Percentiles rank a stretch among this genome's conserved stretches.
These are phyloP conservation scores for Plebejus argus DNA, from an alignment of 2,888 invertebrate genomes.

Conservation along the genomic window DNA sequence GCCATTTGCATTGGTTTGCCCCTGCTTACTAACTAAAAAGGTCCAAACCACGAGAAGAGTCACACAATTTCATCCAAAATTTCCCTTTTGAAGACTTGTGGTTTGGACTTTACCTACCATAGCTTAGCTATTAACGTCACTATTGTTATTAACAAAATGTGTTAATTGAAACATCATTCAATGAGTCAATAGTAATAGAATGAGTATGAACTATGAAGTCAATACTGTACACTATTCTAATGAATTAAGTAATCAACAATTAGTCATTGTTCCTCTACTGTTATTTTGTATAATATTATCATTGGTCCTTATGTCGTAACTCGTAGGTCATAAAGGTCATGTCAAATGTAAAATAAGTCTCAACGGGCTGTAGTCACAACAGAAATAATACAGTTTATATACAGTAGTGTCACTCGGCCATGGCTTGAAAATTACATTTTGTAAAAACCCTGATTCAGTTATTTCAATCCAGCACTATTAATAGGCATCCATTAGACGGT, in stretches of 20 bases:
- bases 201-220: not conserved
- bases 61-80: not conserved
- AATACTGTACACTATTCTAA: not conserved
- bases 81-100: not conserved
- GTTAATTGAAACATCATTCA: not conserved
- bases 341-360: not conserved
- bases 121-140: not conserved
- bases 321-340: not conserved
- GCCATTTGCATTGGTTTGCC: no score
- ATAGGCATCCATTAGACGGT: no score
- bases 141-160: not conserved
- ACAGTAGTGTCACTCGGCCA: not conserved
- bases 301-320: not conserved
- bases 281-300: not conserved
- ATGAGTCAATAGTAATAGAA: not conserved
- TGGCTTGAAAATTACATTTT: no score
- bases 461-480: no score
- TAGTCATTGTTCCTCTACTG: constrained; percentile 1
- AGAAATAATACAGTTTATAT: not conserved
- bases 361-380: no score
- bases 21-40: no score
- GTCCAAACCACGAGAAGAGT: no score
- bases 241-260: not conserved
- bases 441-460: no score
- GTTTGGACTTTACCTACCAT: not conserved